A percentile compares a stretch with the other conserved stretches of the same genome.
Evolutionary conservation across 2,113 vertebrate genomes (phyloP).

Genomic region (Cyprichromis sp.): DNA sequence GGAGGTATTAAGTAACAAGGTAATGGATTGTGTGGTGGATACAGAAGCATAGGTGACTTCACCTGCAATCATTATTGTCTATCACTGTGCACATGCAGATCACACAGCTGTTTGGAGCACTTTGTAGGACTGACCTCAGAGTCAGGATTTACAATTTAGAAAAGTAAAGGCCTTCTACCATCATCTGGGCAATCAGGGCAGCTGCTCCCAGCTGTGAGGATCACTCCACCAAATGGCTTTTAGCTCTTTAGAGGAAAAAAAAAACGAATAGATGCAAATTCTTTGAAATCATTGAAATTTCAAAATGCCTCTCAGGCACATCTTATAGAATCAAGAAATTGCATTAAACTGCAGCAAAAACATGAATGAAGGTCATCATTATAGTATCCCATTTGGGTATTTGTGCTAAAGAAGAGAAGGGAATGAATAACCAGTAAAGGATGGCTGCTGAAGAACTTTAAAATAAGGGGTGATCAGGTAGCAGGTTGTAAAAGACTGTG

Average conservation of each 20-base stretch:
- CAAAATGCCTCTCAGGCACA: neutral
- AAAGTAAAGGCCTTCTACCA: neutral
- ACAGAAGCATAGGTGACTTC: neutral
- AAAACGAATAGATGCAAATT: neutral
- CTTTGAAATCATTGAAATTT: neutral
- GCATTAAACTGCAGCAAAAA: neutral
- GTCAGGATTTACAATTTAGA: neutral
- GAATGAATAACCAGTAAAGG: neutral
- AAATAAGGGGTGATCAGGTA: neutral
- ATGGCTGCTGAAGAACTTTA: neutral
- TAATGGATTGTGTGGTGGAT: neutral
- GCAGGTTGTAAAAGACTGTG: neutral
- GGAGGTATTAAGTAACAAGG: conserved; percentile 28
- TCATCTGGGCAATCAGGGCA: neutral
- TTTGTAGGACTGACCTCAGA: neutral
- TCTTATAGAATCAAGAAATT: neutral
- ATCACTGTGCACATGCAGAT: neutral
- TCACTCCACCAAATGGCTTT: neutral
- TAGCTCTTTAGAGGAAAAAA: neutral
- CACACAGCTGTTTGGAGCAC: neutral
- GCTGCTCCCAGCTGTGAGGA: neutral
- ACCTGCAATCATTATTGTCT: neutral
- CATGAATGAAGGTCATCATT: neutral
- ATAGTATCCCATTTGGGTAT: neutral
- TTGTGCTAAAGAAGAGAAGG: neutral